Percentiles rank a stretch among this genome's conserved stretches.
These are phyloP conservation scores for Ditylenchus weischeri DNA, from an alignment of 2,888 invertebrate genomes.

Conservation along the genomic window DNA sequence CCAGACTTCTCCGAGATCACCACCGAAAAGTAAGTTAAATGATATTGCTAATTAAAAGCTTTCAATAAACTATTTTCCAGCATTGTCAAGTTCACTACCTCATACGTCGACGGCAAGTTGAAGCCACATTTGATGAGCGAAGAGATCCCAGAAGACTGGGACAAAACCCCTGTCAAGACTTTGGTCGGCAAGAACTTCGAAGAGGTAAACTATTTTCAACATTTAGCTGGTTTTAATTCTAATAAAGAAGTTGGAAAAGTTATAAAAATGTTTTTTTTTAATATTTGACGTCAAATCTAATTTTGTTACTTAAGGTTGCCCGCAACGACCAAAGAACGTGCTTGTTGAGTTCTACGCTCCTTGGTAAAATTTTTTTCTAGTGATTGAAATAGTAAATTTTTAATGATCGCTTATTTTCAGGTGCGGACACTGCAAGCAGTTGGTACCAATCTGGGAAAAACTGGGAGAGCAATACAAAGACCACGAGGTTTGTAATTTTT, in stretches of 20 bases:
- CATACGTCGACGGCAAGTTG: conserved; percentile 84
- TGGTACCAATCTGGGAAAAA: conserved; percentile 92
- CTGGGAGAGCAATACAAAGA: conserved; percentile 89
- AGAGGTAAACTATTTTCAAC: conserved; percentile 62
- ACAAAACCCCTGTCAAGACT: conserved; percentile 82
- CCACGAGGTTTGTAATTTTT: conserved; percentile 57
- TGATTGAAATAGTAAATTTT: conserved; percentile 6
- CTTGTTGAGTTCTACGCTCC: conserved; percentile 83
- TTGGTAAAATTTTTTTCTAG: conserved; percentile 63
- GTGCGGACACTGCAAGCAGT: conserved; percentile 79
- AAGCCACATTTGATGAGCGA: conserved; percentile 92
- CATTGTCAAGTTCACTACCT: conserved; percentile 76
- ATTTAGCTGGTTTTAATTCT: conserved; percentile 74
- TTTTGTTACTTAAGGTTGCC: too few species aligned
- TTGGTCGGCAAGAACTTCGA: conserved; percentile 94
- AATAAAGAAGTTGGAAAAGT: conserved; percentile 74
- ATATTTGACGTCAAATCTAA: too few species aligned
- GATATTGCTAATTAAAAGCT: too few species aligned
- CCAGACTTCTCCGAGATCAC: conserved; percentile 69
- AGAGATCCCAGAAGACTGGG: conserved; percentile 93
- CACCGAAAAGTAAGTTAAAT: conserved; percentile 66
- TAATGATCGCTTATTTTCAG: conserved; percentile 1
- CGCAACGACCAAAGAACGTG: too few species aligned
- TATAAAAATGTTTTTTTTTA: too few species aligned
- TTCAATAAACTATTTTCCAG: too few species aligned